Evolutionary conservation across 2,888 invertebrate genomes (phyloP), one percentile per base, ranked within the genome.

Genomic region (Eudasyphora cyanicolor): DNA sequence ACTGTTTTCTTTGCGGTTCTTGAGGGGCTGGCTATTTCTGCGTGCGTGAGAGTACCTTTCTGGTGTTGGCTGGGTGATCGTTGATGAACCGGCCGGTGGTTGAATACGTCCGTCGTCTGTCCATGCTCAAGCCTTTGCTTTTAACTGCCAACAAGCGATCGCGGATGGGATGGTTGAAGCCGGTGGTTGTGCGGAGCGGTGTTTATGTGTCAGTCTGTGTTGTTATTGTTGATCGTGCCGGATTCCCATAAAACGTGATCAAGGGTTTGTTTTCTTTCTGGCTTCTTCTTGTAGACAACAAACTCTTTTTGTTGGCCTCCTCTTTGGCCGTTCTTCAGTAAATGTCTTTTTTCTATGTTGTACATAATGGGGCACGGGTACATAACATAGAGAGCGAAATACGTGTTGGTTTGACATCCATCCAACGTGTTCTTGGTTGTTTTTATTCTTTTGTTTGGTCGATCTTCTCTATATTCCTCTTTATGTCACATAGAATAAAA

Each of bases 211-310:
- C 74, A 76, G 69, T 74, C 70, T 35, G 1, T 49, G 17, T n/a
- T n/a, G n/a, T n/a, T n/a, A n/a, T n/a, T n/a, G n/a, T 27, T 73
- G 80, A 76, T 84, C 82, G 51, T 81, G 81, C 79, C 76, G 70
- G 76, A 76, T 82, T 82, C 77, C 70, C 77, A 73, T 75, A 76
- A 81, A 84, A 86, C 86, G 86, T 86, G 86, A 84, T 85, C 85
- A 79, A 75, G 77, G 79, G 81, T 73, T 82, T 82, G 76, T 81
- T 80, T 81, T 73, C 17, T 42, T 57, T 38, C 35, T 64, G 19
- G 14, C 70, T 78, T 62, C 3, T 64, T 27, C 35, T 29, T 35
- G n/a, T 32, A 32, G 17, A 8, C 67, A 64, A 64, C 57, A 7
- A n/a, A n/a, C n/a, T n/a, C n/a, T n/a, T n/a, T 70, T 57, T 71